Percentiles rank a stretch among this genome's conserved stretches.
phyloP scores from a whole-genome alignment of 1,140 invertebrate genomes.

The Hypothenemus hampei region DNA sequence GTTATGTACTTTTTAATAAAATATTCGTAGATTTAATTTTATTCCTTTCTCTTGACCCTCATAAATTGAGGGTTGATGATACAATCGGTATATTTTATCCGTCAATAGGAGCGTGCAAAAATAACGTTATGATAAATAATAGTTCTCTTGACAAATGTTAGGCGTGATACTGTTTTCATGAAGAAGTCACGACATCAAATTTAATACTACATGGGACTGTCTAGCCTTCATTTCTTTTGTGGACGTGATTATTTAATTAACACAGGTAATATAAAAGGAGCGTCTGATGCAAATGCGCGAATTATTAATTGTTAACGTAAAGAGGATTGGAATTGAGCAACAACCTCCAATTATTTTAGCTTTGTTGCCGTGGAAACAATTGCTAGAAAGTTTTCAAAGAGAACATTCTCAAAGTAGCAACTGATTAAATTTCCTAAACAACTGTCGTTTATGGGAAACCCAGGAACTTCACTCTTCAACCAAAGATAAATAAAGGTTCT shows the following conservation, averaged over 20 bases:
- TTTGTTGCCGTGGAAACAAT: neutral
- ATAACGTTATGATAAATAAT: slow-evolving; percentile 4
- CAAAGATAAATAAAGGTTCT: slow-evolving; percentile 8
- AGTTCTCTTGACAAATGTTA: slow-evolving; percentile 10
- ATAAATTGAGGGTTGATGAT: neutral
- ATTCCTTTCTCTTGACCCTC: neutral
- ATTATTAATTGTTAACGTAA: neutral
- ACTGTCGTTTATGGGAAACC: slow-evolving; percentile 9
- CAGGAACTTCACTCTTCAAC: neutral
- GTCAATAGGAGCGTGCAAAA: neutral
- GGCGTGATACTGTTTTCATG: slow-evolving; percentile 4
- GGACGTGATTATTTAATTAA: slow-evolving; percentile 8
- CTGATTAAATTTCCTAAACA: slow-evolving; percentile 11
- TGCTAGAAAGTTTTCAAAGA: slow-evolving; percentile 7
- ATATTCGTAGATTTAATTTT: too few relatives aligned
- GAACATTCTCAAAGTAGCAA: slow-evolving; percentile 6
- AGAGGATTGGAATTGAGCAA: neutral
- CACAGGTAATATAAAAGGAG: neutral
- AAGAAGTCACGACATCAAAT: slow-evolving; percentile 11
- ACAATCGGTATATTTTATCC: neutral
- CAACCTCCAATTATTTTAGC: slow-evolving; percentile 5
- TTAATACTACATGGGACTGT: slow-evolving; percentile 3
- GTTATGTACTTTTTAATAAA: too few relatives aligned
- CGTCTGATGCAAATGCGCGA: neutral
- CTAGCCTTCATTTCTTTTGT: slow-evolving; percentile 5